These are phyloP conservation scores for Austrolebias charrua DNA, from an alignment of 2,797 vertebrate genomes.

Conservation along the genomic window DNA sequence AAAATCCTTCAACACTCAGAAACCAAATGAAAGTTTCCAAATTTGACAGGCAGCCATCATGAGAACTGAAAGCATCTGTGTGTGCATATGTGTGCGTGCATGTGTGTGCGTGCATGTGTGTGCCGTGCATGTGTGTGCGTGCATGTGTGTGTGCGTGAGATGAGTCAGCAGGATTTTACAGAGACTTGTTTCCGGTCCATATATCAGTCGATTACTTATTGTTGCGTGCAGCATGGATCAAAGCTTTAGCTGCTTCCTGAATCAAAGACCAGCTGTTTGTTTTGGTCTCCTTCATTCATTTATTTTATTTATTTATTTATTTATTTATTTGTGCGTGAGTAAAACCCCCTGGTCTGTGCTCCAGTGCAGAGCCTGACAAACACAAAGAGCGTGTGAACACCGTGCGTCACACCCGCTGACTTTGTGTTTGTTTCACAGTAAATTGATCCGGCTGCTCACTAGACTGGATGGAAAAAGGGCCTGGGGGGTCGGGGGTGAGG, in stretches of 20 bases:
- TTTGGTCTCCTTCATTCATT: constrained; percentile 25
- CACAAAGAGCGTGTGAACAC: constrained; percentile 55
- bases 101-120: constrained; percentile 10
- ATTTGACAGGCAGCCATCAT: constrained; percentile 29
- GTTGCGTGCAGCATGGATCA: constrained; percentile 32
- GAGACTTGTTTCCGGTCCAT: constrained; percentile 17
- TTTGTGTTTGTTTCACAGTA: constrained; percentile 79
- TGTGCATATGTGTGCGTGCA: background rate
- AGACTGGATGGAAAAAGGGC: constrained; percentile 86
- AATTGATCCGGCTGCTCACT: constrained; percentile 88
- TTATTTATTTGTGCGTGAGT: constrained; percentile 66
- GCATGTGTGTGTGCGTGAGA: constrained; percentile 20
- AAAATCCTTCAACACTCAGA: too few relatives aligned
- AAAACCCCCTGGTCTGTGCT: constrained; percentile 58
- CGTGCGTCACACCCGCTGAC: constrained; percentile 50
- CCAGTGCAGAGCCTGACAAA: constrained; percentile 53
- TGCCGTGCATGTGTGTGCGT: too few relatives aligned
- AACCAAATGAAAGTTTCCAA: background rate
- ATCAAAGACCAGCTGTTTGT: constrained; percentile 58
- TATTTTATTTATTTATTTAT: constrained; percentile 12
- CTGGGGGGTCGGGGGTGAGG: constrained; percentile 31
- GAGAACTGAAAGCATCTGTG: constrained; percentile 12
- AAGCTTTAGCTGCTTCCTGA: constrained; percentile 50
- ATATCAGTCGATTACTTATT: constrained; percentile 6
- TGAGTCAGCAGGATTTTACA: constrained; percentile 56